Conservation (phyloP, 1,140 invertebrate species). For the Rhagoletis zephyria region DNA sequence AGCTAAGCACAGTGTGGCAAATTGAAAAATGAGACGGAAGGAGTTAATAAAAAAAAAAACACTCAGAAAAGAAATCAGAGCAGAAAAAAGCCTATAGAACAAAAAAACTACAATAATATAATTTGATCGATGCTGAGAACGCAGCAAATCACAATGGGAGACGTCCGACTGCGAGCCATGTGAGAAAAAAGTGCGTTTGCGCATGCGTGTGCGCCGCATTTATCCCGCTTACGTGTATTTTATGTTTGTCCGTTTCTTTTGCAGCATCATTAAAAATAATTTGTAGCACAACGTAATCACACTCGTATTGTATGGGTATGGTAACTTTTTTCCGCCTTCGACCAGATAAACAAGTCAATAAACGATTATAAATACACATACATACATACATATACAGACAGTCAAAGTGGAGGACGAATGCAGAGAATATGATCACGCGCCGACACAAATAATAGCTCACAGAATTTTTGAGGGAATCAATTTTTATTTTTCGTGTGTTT, state of each 20-base stretch:
- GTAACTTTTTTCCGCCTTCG: constrained; percentile 56
- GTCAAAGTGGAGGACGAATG: background rate
- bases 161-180: constrained; percentile 15
- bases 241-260: constrained; percentile 57
- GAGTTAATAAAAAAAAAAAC: constrained; percentile 6
- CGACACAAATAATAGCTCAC: constrained; percentile 28
- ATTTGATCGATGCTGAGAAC: constrained; percentile 38
- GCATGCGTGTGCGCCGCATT: constrained; percentile 18
- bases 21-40: background rate
- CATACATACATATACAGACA: background rate
- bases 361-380: constrained; percentile 66
- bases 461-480: background rate
- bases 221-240: background rate
- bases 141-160: background rate
- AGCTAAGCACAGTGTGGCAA: constrained; percentile 22
- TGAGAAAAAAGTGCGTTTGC: constrained; percentile 7
- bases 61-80: background rate
- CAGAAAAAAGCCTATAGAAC: background rate
- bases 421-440: constrained; percentile 13
- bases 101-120: constrained; percentile 26
- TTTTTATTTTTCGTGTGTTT: background rate
- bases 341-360: constrained; percentile 71
- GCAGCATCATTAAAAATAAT: constrained; percentile 70
- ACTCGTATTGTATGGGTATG: background rate
- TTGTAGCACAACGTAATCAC: constrained; percentile 60